Percentiles rank a stretch among this genome's conserved stretches.
These are phyloP conservation scores for Saccostrea echinata DNA, from an alignment of 1,140 invertebrate genomes.

Conservation along the genomic window DNA sequence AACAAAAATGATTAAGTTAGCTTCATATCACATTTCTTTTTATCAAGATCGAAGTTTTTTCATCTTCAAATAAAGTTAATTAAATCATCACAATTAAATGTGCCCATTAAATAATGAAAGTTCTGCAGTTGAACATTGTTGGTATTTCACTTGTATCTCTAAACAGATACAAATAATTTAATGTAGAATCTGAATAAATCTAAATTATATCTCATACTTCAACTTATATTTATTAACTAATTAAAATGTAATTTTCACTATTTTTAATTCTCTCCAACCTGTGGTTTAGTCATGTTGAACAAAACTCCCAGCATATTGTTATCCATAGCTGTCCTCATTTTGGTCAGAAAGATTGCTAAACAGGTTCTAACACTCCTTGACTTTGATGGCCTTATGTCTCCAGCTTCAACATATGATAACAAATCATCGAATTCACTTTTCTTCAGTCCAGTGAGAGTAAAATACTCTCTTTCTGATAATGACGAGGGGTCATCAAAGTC, in stretches of 20 bases:
- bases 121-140: too few relatives aligned
- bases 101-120: too few relatives aligned
- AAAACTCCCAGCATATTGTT: slow-evolving; percentile 4
- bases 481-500: slow-evolving; percentile 26
- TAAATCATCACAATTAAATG: not conserved
- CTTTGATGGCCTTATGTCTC: not conserved
- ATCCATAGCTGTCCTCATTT: slow-evolving; percentile 18
- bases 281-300: slow-evolving; percentile 13
- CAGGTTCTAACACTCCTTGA: too few relatives aligned
- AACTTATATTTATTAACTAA: not conserved
- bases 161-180: too few relatives aligned
- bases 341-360: slow-evolving; percentile 34
- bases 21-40: too few relatives aligned
- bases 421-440: slow-evolving; percentile 6
- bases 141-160: too few relatives aligned
- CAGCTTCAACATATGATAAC: not conserved
- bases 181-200: not conserved
- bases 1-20: not conserved
- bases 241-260: not conserved
- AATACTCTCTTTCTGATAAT: slow-evolving; percentile 13
- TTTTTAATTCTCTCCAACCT: slow-evolving; percentile 8
- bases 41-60: not conserved
- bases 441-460: not conserved
- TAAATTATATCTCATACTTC: not conserved
- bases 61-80: not conserved